phyloP scores from a whole-genome alignment of 2,888 invertebrate genomes.

The Drosophila koepferae region DNA sequence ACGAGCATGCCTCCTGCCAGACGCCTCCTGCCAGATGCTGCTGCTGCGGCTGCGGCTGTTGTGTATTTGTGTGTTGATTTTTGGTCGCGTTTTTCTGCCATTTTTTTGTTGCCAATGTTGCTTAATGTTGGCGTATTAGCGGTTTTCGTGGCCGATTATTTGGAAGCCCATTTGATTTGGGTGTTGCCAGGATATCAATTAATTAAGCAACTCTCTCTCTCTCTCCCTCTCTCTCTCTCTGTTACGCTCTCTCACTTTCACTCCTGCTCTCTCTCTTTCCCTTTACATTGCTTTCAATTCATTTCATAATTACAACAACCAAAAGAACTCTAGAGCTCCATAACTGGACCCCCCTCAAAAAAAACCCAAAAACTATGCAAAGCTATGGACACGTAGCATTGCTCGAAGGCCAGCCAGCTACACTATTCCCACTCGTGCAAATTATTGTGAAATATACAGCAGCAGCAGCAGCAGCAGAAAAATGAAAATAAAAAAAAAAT shows the following conservation, averaged over 20 bases:
- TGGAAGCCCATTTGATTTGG: slow-evolving; percentile 67
- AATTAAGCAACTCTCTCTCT: slow-evolving; percentile 32
- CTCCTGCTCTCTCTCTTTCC: slow-evolving; percentile 13
- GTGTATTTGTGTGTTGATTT: slow-evolving; percentile 54
- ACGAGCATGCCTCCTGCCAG: slow-evolving; percentile 34
- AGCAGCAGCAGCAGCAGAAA: slow-evolving; percentile 10
- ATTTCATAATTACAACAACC: slow-evolving; percentile 53
- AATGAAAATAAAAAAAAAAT: slow-evolving; percentile 17
- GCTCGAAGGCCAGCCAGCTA: not conserved
- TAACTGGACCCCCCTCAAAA: slow-evolving; percentile 14
- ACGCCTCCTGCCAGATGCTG: slow-evolving; percentile 34
- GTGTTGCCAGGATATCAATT: slow-evolving; percentile 45
- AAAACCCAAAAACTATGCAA: slow-evolving; percentile 52
- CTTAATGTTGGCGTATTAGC: slow-evolving; percentile 75
- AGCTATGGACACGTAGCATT: slow-evolving; percentile 67
- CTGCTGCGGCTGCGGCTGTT: slow-evolving; percentile 32
- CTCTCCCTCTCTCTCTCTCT: slow-evolving; percentile 33
- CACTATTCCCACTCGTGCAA: slow-evolving; percentile 62
- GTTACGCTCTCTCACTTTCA: slow-evolving; percentile 27
- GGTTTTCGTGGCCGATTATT: slow-evolving; percentile 82
- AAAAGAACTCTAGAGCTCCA: not conserved
- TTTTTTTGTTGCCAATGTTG: not conserved
- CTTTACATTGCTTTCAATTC: slow-evolving; percentile 39
- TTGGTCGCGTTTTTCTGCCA: slow-evolving; percentile 58
- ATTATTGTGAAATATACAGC: slow-evolving; percentile 74